Conservation (phyloP, 2,888 invertebrate species). For the Volucella inanis region DNA sequence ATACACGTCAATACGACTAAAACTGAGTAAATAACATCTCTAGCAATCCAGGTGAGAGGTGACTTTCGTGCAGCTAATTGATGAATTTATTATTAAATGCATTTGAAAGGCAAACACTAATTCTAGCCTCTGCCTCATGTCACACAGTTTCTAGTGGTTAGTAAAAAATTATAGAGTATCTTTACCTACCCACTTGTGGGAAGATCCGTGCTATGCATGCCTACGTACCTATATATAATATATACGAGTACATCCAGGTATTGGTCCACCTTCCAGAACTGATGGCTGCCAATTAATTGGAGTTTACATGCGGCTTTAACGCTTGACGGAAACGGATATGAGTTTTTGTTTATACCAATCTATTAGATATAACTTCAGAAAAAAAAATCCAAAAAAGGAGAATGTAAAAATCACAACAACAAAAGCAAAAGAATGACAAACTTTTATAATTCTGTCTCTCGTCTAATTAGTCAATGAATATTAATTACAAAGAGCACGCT, state of each 20-base stretch:
- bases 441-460: slow-evolving; percentile 56
- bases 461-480: slow-evolving; percentile 69
- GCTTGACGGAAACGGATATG: slow-evolving; percentile 76
- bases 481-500: slow-evolving; percentile 71
- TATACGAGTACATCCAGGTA: slow-evolving; percentile 4
- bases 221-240: background rate
- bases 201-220: slow-evolving; percentile 38
- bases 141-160: background rate
- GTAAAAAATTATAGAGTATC: slow-evolving; percentile 61
- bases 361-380: slow-evolving; percentile 29
- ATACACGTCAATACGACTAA: background rate
- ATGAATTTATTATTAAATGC: slow-evolving; percentile 73
- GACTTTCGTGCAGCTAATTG: slow-evolving; percentile 76
- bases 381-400: background rate
- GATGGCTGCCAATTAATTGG: slow-evolving; percentile 72
- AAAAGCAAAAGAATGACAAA: slow-evolving; percentile 18
- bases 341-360: slow-evolving; percentile 57
- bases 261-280: slow-evolving; percentile 71
- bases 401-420: no score
- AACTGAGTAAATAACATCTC: background rate
- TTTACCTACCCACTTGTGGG: slow-evolving; percentile 25
- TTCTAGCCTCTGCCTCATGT: slow-evolving; percentile 50
- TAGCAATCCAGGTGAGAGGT: slow-evolving; percentile 55
- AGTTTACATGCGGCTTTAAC: slow-evolving; percentile 59
- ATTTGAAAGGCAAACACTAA: slow-evolving; percentile 67